phyloP scores from a whole-genome alignment of 2,888 invertebrate species.

The Gymnocheta viridis region DNA sequence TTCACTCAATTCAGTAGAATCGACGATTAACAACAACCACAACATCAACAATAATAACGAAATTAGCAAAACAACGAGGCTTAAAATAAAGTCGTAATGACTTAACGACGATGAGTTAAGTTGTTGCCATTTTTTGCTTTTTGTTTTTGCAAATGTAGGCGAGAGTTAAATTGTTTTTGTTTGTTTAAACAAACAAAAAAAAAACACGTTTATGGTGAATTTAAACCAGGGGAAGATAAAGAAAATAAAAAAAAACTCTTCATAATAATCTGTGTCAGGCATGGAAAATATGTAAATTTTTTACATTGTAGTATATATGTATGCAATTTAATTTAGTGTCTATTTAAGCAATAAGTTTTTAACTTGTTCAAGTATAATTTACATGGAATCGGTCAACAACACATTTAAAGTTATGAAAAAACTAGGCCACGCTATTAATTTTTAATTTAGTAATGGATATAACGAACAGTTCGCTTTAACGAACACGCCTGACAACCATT shows the following conservation, averaged over 20 bases:
- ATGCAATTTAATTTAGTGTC: too few species aligned
- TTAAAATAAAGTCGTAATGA: constrained; percentile 14
- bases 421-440: too few species aligned
- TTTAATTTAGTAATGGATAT: too few species aligned
- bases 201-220: constrained; percentile 3
- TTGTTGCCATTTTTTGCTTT: constrained; percentile 10
- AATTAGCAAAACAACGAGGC: constrained; percentile 7
- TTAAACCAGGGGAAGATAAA: constrained; percentile 2
- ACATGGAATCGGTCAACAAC: too few species aligned
- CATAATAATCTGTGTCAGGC: constrained; percentile 9
- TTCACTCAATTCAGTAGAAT: constrained; percentile 47
- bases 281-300: neutral
- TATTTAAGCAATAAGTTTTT: too few species aligned
- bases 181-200: neutral
- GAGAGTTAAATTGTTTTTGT: constrained; percentile 36
- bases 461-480: too few species aligned
- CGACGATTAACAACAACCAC: constrained; percentile 28
- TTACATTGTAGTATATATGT: too few species aligned
- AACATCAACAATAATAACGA: constrained; percentile 10
- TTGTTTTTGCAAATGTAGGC: constrained; percentile 54
- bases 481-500: too few species aligned
- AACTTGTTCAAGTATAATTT: too few species aligned
- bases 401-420: too few species aligned
- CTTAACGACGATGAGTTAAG: constrained; percentile 53
- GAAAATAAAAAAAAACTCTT: constrained; percentile 23